A percentile compares a stretch with the other conserved stretches of the same genome.
These are phyloP conservation scores for Hemicrepidius hirtus DNA, from an alignment of 2,888 invertebrate species.

Conservation along the genomic window DNA sequence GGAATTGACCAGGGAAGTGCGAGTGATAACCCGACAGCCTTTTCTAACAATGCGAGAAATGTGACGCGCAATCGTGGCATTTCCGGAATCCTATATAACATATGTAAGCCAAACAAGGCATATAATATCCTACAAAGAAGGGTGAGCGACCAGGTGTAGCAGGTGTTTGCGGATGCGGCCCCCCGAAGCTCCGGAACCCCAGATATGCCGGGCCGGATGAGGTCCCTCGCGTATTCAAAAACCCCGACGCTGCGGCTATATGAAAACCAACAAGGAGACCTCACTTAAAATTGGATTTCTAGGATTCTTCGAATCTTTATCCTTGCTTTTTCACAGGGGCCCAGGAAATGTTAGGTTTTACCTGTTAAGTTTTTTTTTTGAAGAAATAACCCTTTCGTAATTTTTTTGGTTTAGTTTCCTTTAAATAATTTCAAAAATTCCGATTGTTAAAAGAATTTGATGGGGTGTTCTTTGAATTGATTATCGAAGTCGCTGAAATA, in stretches of 20 bases:
- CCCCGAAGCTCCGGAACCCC: slow-evolving; percentile 45
- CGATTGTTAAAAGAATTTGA: no score
- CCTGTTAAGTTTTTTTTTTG: not conserved
- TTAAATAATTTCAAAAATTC: no score
- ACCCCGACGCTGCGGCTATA: slow-evolving; percentile 43
- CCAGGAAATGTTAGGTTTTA: not conserved
- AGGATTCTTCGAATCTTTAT: slow-evolving; percentile 38
- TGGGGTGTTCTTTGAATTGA: no score
- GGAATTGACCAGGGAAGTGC: slow-evolving; percentile 10
- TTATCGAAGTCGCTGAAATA: no score
- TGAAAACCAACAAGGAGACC: slow-evolving; percentile 49
- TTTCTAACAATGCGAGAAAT: slow-evolving; percentile 46
- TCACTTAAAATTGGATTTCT: slow-evolving; percentile 53
- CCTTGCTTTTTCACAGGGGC: slow-evolving; percentile 5
- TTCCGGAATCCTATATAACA: slow-evolving; percentile 41
- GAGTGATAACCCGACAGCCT: slow-evolving; percentile 18
- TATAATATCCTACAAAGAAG: slow-evolving; percentile 47
- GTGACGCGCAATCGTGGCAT: slow-evolving; percentile 46
- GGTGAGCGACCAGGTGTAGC: slow-evolving; percentile 46
- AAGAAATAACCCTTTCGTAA: no score
- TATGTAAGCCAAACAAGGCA: slow-evolving; percentile 46
- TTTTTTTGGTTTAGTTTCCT: no score
- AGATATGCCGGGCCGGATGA: slow-evolving; percentile 46
- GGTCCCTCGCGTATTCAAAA: slow-evolving; percentile 52
- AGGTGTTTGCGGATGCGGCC: slow-evolving; percentile 49